These are phyloP conservation scores for Sarcophaga rosellei DNA, from an alignment of 2,888 invertebrate genomes.

Conservation along the genomic window DNA sequence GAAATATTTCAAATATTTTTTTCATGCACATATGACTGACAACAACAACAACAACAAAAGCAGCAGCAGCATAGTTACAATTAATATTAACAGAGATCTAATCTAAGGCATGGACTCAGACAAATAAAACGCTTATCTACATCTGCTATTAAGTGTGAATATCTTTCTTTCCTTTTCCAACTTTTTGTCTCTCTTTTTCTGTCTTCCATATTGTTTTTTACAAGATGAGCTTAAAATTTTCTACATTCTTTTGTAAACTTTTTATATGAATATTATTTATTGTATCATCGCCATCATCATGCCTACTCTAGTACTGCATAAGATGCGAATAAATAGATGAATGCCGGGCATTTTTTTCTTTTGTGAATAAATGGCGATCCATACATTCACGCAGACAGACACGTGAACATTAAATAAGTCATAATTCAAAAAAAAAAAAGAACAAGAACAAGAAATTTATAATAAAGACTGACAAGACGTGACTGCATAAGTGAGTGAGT, in stretches of 20 bases:
- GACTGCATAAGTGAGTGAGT: constrained; percentile 50
- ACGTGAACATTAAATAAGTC: constrained; percentile 19
- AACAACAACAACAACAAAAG: constrained; percentile 10
- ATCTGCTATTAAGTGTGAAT: constrained; percentile 60
- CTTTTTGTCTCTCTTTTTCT: too few relatives aligned
- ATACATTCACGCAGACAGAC: neutral
- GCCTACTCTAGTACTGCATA: neutral
- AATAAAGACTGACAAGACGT: constrained; percentile 61
- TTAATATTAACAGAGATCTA: constrained; percentile 57
- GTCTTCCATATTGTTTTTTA: neutral
- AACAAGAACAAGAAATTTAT: constrained; percentile 15
- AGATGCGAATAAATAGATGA: neutral
- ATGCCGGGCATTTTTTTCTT: neutral
- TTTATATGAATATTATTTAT: neutral
- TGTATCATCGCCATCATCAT: neutral
- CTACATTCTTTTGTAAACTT: neutral
- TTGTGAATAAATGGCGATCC: neutral
- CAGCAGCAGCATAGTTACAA: constrained; percentile 38
- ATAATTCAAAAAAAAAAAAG: constrained; percentile 30
- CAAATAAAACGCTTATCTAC: constrained; percentile 57
- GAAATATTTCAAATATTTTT: constrained; percentile 50
- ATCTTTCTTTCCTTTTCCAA: constrained; percentile 12
- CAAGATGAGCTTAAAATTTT: constrained; percentile 53
- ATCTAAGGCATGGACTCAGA: constrained; percentile 52
- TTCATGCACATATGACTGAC: constrained; percentile 1